phyloP scores from a whole-genome alignment of 1,140 invertebrate genomes.

The Dreissena rostriformis region DNA sequence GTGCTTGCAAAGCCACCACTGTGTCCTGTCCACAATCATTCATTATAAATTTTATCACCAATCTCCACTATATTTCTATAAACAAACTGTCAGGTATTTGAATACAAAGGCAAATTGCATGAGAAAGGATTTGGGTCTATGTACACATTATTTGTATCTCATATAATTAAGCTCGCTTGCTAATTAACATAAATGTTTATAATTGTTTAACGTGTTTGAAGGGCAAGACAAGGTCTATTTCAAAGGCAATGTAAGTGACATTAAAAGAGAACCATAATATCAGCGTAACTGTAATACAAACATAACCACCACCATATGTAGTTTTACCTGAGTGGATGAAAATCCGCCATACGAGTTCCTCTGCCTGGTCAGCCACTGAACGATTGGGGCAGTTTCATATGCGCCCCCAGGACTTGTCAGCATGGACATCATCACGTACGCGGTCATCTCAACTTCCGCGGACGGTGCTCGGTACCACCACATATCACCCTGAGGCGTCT shows the following conservation, averaged over 20 bases:
- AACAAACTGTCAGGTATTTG: background rate
- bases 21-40: conserved; percentile 78
- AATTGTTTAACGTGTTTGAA: background rate
- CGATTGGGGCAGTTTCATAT: conserved; percentile 86
- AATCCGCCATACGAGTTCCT: conserved; percentile 91
- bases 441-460: conserved; percentile 93
- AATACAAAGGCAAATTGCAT: background rate
- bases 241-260: too few species aligned
- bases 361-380: conserved; percentile 92
- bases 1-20: conserved; percentile 82
- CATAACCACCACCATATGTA: background rate
- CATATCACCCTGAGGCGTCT: conserved; percentile 48
- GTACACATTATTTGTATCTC: background rate
- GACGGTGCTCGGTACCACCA: conserved; percentile 82
- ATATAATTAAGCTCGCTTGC: background rate
- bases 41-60: background rate
- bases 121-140: background rate
- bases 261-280: too few species aligned
- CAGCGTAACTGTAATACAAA: too few species aligned
- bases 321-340: conserved; percentile 85
- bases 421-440: conserved; percentile 88
- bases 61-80: background rate
- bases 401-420: conserved; percentile 75
- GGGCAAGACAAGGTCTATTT: too few species aligned
- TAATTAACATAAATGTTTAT: background rate